Conservation (phyloP, 2,113 vertebrate genomes). For the Cynocephalus volans region DNA sequence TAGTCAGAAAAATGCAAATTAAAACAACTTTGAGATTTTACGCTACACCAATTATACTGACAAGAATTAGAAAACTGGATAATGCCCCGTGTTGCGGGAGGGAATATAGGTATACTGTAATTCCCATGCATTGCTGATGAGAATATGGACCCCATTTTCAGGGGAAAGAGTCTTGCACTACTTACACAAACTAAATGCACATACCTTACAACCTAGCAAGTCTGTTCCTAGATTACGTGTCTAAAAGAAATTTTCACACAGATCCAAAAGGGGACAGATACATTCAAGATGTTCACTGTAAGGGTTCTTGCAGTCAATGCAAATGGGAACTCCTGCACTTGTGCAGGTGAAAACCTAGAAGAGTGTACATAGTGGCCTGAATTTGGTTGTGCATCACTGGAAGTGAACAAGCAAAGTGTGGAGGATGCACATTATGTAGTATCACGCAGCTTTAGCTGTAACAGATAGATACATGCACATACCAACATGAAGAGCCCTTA, state of each 20-base stretch:
- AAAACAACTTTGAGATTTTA: constrained; percentile 53
- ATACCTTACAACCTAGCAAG: not conserved
- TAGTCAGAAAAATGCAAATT: constrained; percentile 72
- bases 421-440: not conserved
- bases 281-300: not conserved
- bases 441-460: not conserved
- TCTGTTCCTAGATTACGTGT: not conserved
- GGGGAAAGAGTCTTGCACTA: not conserved
- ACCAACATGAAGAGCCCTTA: not conserved
- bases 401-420: not conserved
- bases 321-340: not conserved
- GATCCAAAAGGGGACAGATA: not conserved
- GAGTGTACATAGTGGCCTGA: not conserved
- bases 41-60: constrained; percentile 51
- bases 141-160: not conserved
- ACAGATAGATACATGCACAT: not conserved
- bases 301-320: not conserved
- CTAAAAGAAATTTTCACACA: not conserved
- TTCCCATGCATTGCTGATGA: not conserved
- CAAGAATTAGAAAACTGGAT: constrained; percentile 61
- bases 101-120: not conserved
- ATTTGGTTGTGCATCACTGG: not conserved
- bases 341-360: not conserved
- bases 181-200: not conserved
- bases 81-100: not conserved